phyloP scores from a whole-genome alignment of 2,888 invertebrate genomes.

The Matsumyia berberina region DNA sequence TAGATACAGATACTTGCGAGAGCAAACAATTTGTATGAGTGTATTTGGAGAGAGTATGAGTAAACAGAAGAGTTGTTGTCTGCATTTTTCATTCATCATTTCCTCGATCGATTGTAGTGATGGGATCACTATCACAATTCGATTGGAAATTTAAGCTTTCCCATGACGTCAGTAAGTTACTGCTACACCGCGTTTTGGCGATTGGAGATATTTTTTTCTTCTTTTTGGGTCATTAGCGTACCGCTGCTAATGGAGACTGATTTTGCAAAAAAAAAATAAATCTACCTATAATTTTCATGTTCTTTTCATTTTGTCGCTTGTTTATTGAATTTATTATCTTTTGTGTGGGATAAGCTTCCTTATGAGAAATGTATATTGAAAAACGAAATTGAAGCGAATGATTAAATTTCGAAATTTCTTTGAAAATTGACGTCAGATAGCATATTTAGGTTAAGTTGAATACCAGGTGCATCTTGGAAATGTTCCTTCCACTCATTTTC shows the following conservation, averaged over 20 bases:
- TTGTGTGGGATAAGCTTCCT: constrained; percentile 3
- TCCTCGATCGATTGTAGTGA: not conserved
- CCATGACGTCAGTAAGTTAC: constrained; percentile 38
- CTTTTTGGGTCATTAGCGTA: constrained; percentile 8
- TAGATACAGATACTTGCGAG: not conserved
- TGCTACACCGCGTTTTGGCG: not conserved
- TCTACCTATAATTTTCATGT: not conserved
- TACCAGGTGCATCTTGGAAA: too few species aligned
- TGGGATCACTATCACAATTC: not conserved
- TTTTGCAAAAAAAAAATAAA: constrained; percentile 25
- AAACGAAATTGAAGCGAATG: too few species aligned
- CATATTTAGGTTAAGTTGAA: too few species aligned
- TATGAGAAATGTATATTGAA: not conserved
- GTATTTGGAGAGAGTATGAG: not conserved
- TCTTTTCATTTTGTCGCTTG: constrained; percentile 6
- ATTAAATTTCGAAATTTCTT: not conserved
- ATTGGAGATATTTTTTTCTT: not conserved
- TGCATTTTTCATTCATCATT: constrained; percentile 34
- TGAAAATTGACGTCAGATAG: too few species aligned
- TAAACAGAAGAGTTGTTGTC: not conserved
- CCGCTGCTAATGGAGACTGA: constrained; percentile 11
- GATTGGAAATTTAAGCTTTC: constrained; percentile 12
- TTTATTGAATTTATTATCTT: constrained; percentile 15
- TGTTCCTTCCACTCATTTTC: too few species aligned
- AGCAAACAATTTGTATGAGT: not conserved